Evolutionary conservation across 2,888 invertebrate genomes (phyloP), one percentile per base, ranked within the genome.

Genomic region (Stenichneumon culpator): DNA sequence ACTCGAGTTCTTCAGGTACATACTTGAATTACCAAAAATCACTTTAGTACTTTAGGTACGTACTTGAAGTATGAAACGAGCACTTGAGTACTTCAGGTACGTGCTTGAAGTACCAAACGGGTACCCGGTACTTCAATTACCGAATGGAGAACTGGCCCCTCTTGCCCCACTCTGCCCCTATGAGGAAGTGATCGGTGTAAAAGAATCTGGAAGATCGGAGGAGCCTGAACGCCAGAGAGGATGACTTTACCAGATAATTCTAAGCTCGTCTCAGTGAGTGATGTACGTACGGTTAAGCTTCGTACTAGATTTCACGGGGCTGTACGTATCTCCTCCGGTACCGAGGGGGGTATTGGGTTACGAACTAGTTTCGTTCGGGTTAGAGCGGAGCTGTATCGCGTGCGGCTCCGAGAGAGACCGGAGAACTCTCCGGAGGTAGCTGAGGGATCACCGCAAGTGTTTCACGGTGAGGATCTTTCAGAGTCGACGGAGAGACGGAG

Each of bases 311-410:
- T 82, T 85, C 85, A 85, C 85, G 85, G 44, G 82, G 79, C 79
- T 79, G 79, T 82, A 79, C 63, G 28, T 75, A 79, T 75, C 72
- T 65, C 70, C 50, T 68, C 73, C 28, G 70, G 79, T 79, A 85
- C 75, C 44, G 72, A 63, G 67, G 68, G 32, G 32, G 32, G 82
- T 85, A 85, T 85, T 82, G 79, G 85, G 85, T 85, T 85, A 85
- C 85, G 85, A 77, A 85, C 85, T 85, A 85, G 85, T 85, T 85
- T 82, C 82, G 85, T 82, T 85, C 82, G 77, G 85, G 85, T 85
- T 80, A 57, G 72, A 82, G 85, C 52, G 72, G 79, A 85, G 72
- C 65, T 52, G 60, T 70, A 57, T 78, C 84, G 82, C 79, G 85
- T 79, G 79, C 82, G 67, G 70, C 79, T 65, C 70, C 65, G 79